A percentile compares a stretch with the other conserved stretches of the same genome.
These are phyloP conservation scores for Varecia variegata DNA, from an alignment of 2,797 vertebrate genomes.

Conservation along the genomic window DNA sequence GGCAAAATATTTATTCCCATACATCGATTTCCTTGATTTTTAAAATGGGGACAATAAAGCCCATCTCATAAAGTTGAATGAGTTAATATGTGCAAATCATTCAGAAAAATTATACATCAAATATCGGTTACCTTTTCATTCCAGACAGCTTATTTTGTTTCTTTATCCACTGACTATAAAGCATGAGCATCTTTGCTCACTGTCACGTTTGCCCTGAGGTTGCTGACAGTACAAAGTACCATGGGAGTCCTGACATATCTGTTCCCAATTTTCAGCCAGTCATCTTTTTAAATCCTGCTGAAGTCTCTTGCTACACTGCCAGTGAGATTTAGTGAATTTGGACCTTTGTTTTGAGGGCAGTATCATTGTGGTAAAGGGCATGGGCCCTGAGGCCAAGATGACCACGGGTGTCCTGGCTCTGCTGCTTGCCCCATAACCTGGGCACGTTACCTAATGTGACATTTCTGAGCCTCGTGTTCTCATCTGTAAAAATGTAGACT, in stretches of 20 bases:
- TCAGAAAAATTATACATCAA: background rate
- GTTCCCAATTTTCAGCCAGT: background rate
- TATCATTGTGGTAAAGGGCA: background rate
- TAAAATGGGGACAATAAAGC: background rate
- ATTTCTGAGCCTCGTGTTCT: background rate
- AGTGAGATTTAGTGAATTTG: background rate
- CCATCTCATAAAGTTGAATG: background rate
- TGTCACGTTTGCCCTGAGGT: fast-evolving
- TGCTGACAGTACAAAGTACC: background rate
- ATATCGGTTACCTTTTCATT: background rate
- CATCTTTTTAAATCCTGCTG: background rate
- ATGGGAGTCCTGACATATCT: background rate
- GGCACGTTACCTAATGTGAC: too few relatives aligned
- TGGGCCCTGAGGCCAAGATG: background rate
- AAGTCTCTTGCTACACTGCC: background rate
- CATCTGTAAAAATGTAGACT: background rate
- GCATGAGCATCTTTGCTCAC: background rate
- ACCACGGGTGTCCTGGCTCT: background rate
- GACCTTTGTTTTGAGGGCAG: background rate
- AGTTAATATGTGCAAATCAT: background rate
- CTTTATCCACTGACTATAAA: background rate
- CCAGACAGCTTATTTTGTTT: background rate
- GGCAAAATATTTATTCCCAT: background rate
- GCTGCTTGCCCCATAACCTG: background rate
- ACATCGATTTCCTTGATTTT: background rate